A percentile compares a stretch with the other conserved stretches of the same genome.
These are phyloP conservation scores for Ricordea florida DNA, from an alignment of 92 coral and sea anemone species.

Conservation along the genomic window DNA sequence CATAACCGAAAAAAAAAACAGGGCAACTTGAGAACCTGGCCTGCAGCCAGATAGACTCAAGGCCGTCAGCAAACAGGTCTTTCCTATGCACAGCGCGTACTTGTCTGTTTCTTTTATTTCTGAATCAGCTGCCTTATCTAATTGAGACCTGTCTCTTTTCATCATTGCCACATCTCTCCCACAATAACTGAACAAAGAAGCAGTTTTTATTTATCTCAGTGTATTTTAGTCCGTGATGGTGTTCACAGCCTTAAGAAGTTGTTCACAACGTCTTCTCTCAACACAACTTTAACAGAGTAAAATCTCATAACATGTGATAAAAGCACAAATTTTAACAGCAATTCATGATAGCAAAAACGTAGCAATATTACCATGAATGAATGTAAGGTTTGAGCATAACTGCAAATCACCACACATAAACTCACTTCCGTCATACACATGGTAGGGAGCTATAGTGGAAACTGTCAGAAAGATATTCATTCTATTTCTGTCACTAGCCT, in stretches of 20 bases:
- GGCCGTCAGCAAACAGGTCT: slow-evolving; percentile 8
- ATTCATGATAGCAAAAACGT: neutral
- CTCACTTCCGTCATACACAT: neutral
- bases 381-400: neutral
- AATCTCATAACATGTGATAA: slow-evolving; percentile 3
- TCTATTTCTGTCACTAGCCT: neutral
- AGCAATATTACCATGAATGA: slow-evolving; percentile 5
- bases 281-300: no score
- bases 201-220: neutral
- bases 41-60: slow-evolving; percentile 44
- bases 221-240: no score
- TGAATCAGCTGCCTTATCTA: neutral
- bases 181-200: neutral
- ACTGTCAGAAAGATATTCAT: neutral
- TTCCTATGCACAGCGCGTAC: no score
- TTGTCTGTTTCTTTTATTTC: slow-evolving; percentile 20
- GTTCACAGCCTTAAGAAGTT: no score
- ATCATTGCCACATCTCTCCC: neutral
- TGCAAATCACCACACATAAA: slow-evolving; percentile 4
- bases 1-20: slow-evolving; percentile 40
- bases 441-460: neutral
- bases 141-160: slow-evolving; percentile 10
- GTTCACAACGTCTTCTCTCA: slow-evolving; percentile 1
- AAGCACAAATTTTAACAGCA: neutral
- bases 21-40: slow-evolving; percentile 25